Evolutionary conservation across 1,140 invertebrate species (phyloP).

Genomic region (Mamestra configurata): DNA sequence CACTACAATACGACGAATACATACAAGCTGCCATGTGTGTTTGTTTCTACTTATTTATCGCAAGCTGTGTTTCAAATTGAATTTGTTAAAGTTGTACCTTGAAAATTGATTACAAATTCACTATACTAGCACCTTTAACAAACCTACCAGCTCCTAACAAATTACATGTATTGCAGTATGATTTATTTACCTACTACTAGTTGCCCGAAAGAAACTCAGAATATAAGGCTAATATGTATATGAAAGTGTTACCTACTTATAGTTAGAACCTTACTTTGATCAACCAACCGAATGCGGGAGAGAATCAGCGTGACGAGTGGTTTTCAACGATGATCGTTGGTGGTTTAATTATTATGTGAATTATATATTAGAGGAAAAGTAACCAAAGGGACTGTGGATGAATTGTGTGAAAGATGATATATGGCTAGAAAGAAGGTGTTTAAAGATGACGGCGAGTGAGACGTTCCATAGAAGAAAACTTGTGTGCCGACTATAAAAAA

Average conservation of each 20-base stretch:
- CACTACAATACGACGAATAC: neutral
- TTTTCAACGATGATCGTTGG: too few species aligned
- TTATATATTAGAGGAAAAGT: too few species aligned
- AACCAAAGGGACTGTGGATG: too few species aligned
- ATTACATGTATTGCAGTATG: slow-evolving; percentile 14
- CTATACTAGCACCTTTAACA: slow-evolving; percentile 12
- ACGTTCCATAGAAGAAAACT: too few species aligned
- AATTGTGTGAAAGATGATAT: too few species aligned
- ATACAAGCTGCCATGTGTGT: neutral
- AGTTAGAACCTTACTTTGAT: too few species aligned
- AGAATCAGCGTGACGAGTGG: too few species aligned
- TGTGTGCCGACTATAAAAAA: too few species aligned
- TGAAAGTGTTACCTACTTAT: neutral
- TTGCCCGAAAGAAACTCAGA: neutral
- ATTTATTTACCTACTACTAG: neutral
- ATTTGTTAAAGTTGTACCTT: slow-evolving; percentile 26
- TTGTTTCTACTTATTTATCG: slow-evolving; percentile 4
- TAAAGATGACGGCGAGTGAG: too few species aligned
- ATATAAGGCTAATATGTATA: neutral
- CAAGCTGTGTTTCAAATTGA: slow-evolving; percentile 1
- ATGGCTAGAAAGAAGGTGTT: too few species aligned
- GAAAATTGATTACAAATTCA: slow-evolving; percentile 42
- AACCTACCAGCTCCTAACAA: neutral
- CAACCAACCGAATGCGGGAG: too few species aligned
- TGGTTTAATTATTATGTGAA: too few species aligned